These are phyloP conservation scores for Patella caerulea DNA, from an alignment of 2,888 invertebrate genomes.

Conservation along the genomic window DNA sequence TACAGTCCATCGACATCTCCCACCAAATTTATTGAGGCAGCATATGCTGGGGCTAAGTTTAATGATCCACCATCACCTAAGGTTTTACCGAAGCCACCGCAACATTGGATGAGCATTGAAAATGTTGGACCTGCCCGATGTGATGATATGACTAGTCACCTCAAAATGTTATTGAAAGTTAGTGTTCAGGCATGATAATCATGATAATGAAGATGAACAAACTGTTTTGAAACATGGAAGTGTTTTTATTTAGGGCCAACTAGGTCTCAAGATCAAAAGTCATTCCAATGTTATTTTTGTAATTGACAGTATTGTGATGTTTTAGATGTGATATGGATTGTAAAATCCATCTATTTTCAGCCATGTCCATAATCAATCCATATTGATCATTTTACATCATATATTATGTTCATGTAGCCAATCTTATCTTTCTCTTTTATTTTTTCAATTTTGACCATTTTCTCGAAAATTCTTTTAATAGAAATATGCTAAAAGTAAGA, in stretches of 20 bases:
- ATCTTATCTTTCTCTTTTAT: neutral
- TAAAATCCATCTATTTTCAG: constrained; percentile 43
- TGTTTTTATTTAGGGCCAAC: neutral
- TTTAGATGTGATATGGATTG: constrained; percentile 39
- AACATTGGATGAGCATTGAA: constrained; percentile 78
- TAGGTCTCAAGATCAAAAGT: constrained; percentile 28
- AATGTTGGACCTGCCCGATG: constrained; percentile 35
- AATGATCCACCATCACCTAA: constrained; percentile 86
- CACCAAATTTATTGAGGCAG: constrained; percentile 24
- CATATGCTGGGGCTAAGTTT: constrained; percentile 83
- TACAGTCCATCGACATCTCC: constrained; percentile 13
- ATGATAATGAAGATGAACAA: constrained; percentile 20
- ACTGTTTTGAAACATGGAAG: constrained; percentile 14
- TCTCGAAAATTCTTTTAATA: neutral
- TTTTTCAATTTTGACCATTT: neutral
- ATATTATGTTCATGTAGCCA: neutral
- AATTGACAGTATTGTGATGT: constrained; percentile 43
- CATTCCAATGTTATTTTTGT: constrained; percentile 48
- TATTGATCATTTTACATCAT: constrained; percentile 10
- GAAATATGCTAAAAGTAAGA: neutral
- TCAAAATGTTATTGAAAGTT: constrained; percentile 68
- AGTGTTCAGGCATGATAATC: constrained; percentile 45
- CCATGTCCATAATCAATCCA: constrained; percentile 31
- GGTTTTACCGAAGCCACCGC: constrained; percentile 84
- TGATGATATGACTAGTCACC: constrained; percentile 63